Evolutionary conservation across 2,113 vertebrate species (phyloP), one percentile per base, ranked within the genome.

Genomic region (Callopanchax toddi): DNA sequence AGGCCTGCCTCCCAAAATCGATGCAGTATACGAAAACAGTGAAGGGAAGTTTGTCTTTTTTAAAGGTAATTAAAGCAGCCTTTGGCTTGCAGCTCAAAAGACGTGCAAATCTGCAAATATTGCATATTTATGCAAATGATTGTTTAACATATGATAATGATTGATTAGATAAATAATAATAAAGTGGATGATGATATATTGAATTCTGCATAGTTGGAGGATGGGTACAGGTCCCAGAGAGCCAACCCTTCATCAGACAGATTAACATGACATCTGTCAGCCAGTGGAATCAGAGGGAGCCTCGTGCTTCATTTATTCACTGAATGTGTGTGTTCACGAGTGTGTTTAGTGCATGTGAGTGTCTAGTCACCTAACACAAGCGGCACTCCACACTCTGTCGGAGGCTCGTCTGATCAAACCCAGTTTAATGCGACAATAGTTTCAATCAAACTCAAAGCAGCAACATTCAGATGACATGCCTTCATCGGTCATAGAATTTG

Each of bases 11-110:
- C 89, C 97, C 25, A 96, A 95, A 86, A 98, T 99, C 29, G 97
- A 99, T 67, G 97, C 97, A 0, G 96, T 99, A 61, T 99, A 99
- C 80, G 97, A 99, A 90, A 99, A 98, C 83, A 97, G 95, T 7
- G 97, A 99, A 10, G 97, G 97, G 32, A 99, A 98, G 84, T 99
- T 99, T 78, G 97, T 99, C 80, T 99, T 99, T 91, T 99, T 99
- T 82, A 99, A 99, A 96, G 97, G 97, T 99, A 92, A 62, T 9
- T 32, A 32, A 32, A 32, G 29, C 29, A 32, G 3, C 6, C 6
- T 26, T 26, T 26, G n/a, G n/a, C n/a, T n/a, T n/a, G n/a, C n/a
- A n/a, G n/a, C n/a, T n/a, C n/a, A n/a, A n/a, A n/a, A n/a, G n/a
- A n/a, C n/a, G n/a, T n/a, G n/a, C n/a, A n/a, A n/a, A n/a, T n/a